Percentiles rank a stretch among this genome's conserved stretches.
Conservation (phyloP, 2,113 vertebrate species). For the Lagopus leucura region DNA sequence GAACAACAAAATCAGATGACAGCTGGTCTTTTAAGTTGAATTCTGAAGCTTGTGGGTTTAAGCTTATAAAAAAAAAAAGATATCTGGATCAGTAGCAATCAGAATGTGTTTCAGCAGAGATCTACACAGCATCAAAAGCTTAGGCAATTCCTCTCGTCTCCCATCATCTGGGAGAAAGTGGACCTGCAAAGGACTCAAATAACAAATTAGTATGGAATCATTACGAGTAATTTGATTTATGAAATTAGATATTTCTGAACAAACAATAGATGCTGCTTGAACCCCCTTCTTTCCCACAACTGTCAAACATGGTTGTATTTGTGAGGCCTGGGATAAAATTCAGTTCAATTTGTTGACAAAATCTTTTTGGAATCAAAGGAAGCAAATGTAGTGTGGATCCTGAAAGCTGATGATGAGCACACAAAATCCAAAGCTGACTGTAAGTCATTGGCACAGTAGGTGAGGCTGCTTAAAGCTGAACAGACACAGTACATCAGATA, state of each 20-base stretch:
- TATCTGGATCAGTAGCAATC: neutral
- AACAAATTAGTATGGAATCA: slow-evolving; percentile 43
- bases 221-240: slow-evolving; percentile 16
- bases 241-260: slow-evolving; percentile 37
- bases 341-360: neutral
- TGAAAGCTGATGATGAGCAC: neutral
- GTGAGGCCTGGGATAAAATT: neutral
- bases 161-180: neutral
- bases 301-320: neutral
- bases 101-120: neutral
- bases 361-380: slow-evolving; percentile 2
- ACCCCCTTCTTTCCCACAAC: slow-evolving; percentile 36
- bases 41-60: neutral
- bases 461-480: neutral
- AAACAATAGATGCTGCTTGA: slow-evolving; percentile 33
- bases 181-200: slow-evolving; percentile 31
- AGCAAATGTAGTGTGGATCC: neutral
- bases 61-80: neutral
- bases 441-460: neutral
- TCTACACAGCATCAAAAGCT: neutral
- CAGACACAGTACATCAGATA: neutral
- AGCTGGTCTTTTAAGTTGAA: neutral
- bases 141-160: neutral
- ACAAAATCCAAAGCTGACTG: neutral
- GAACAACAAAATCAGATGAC: neutral